Base-by-base conservation (phyloP, 2,797 vertebrate species). In the Pelobates cultripes region DNA sequence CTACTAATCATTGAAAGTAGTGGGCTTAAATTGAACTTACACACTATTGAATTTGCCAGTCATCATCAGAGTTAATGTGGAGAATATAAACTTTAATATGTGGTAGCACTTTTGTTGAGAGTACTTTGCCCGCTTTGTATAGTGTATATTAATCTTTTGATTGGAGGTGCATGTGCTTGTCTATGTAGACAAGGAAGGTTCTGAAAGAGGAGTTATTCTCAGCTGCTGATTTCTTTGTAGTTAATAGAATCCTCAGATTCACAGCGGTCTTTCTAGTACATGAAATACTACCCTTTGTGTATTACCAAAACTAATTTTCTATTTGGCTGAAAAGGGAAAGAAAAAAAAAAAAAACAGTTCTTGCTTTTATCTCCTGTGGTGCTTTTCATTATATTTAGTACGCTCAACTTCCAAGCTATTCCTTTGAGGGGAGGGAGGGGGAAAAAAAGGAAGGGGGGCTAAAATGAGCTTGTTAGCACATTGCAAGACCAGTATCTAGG, bases 281-380 rank as follows among this genome's bases (percentile, higher is more conserved):
- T 90, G 93, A 95, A 95, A 96, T 94, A 93, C 92, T 91, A 92
- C 95, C 95, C 95, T 97, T 97, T 97, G 96, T 98, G 94, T 96
- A 90, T 94, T 95, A 95, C 95, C 95, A 97, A 95, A 98, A 97
- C 96, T 97, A 94, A 97, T 98, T 97, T 98, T 98, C 95, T 95
- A 93, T 92, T 93, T 93, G 94, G 94, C 95, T 97, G 95, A 96
- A 96, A 96, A 95, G 94, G 93, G 92, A 93, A 94, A 64, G 61
- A 28, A 3, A 79, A 55, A 78, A 70, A 78, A 87, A 96, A 94
- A 95, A 94, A 94, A 93, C 28, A 90, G 94, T 94, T 51, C 91
- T 94, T 94, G 93, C 93, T 93, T 94, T 91, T 94, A 92, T 93
- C 94, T 94, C 96, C 96, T 90, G 95, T 93, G 85, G 95, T 87